Conservation (phyloP, 2,797 vertebrate genomes). For the Sebastes trivittatus region DNA sequence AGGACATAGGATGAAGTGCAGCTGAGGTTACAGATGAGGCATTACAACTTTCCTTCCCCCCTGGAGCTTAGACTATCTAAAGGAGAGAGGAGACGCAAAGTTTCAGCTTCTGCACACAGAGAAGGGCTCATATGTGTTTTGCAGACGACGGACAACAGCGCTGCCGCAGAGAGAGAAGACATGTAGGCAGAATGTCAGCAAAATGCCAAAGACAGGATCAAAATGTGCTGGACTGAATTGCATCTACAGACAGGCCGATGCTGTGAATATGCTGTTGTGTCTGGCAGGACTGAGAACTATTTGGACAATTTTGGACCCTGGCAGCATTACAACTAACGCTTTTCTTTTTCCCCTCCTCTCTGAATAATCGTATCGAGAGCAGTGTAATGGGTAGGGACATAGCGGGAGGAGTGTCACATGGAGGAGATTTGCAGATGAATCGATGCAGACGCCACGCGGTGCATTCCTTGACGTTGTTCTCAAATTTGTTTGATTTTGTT, state of each 20-base stretch:
- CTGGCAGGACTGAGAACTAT: conserved; percentile 66
- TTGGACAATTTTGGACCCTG: conserved; percentile 64
- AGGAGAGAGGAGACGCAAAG: not conserved
- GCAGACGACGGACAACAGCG: not conserved
- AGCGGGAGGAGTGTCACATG: conserved; percentile 62
- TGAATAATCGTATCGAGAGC: conserved; percentile 63
- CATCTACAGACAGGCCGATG: conserved; percentile 37
- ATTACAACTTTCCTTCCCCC: conserved; percentile 11
- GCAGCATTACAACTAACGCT: conserved; percentile 51
- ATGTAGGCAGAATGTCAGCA: conserved; percentile 32
- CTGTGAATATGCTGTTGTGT: conserved; percentile 67
- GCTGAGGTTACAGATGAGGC: conserved; percentile 55
- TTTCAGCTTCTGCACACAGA: not conserved
- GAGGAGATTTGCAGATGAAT: conserved; percentile 69
- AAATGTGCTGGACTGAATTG: conserved; percentile 26
- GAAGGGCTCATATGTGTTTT: conserved; percentile 19
- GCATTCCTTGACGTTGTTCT: conserved; percentile 33
- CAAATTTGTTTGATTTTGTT: conserved; percentile 35
- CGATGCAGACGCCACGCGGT: conserved; percentile 25
- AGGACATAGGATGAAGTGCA: conserved; percentile 57
- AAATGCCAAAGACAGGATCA: conserved; percentile 40
- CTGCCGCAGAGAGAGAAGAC: conserved; percentile 30
- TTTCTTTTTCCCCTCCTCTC: conserved; percentile 21
- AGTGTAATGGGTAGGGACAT: conserved; percentile 44
- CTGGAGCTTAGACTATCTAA: not conserved